Evolutionary conservation across 2,113 vertebrate genomes (phyloP), one percentile per base, ranked within the genome.

Genomic region (Apaloderma vittatum): DNA sequence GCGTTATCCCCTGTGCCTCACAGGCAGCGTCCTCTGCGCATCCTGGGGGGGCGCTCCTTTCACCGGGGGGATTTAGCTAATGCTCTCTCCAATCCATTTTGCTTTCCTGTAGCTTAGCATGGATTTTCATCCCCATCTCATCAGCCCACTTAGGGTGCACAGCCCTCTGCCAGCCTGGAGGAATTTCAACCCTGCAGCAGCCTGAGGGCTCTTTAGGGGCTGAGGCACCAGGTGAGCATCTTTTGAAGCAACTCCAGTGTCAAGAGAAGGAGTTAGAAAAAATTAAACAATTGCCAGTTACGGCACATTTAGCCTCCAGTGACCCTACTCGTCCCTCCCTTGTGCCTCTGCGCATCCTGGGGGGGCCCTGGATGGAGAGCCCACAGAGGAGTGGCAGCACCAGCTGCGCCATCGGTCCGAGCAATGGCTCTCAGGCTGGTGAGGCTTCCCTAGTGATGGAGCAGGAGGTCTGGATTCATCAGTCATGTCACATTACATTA

Each of bases 401-500:
- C 96, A 95, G 95, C 95, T 94, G 94, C 2, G 37, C 86, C 89
- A 66, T 63, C 4, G 15, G 80, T n/a, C 71, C 40, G 0, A 76
- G 89, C 1, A 2, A 55, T 88, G 95, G 87, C 89, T 93, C 77
- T 94, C 71, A 76, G 96, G 90, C 91, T 91, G 89, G 49, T 72
- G 91, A 95, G 73, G 66, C 86, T 34, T 86, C 94, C 91, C 93
- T 77, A 91, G 91, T 48, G 93, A 34, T 94, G 96, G 90, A 87
- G 74, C 94, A 59, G 87, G 92, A 96, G 95, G 23, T 80, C 93
- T 95, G 96, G 55, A 88, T 93, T 94, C 96, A 95, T 96, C 95
- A 96, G 78, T 90, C 97, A 95, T 97, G 96, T 97, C 96, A 96
- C 94, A 95, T 97, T 94, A n/a, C 85, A 96, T 97, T 97, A 97